phyloP scores from a whole-genome alignment of 2,113 vertebrate genomes.

The Caracal caracal region DNA sequence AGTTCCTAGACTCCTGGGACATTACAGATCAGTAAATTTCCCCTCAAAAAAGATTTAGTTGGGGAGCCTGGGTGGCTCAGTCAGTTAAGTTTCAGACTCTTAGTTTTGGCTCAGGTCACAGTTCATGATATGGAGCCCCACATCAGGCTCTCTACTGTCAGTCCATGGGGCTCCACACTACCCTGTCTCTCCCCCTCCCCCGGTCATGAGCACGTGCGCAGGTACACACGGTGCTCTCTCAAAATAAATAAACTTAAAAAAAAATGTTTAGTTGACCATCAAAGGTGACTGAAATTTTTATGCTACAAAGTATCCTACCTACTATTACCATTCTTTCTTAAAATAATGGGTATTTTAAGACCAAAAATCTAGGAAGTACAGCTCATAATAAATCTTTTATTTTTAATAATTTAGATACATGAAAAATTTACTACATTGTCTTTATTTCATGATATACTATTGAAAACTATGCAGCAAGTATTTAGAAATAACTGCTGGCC shows the following conservation, averaged over 20 bases:
- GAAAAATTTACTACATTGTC: background rate
- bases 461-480: background rate
- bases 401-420: background rate
- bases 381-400: constrained; percentile 13
- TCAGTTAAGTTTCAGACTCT: too few species aligned
- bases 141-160: too few species aligned
- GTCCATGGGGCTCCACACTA: too few species aligned
- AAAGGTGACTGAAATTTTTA: background rate
- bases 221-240: too few species aligned
- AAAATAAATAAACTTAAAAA: too few species aligned
- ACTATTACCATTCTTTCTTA: background rate
- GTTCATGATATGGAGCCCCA: too few species aligned
- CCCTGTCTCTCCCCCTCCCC: too few species aligned
- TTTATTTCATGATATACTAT: background rate
- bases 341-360: background rate
- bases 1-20: background rate
- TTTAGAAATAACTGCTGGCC: constrained; percentile 35
- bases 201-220: too few species aligned
- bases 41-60: background rate
- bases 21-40: background rate
- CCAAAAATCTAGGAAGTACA: background rate
- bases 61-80: background rate
- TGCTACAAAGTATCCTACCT: background rate
- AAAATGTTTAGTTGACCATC: background rate
- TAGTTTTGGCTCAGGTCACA: too few species aligned